phyloP scores from a whole-genome alignment of 2,113 vertebrate genomes.

The Bufo bufo region DNA sequence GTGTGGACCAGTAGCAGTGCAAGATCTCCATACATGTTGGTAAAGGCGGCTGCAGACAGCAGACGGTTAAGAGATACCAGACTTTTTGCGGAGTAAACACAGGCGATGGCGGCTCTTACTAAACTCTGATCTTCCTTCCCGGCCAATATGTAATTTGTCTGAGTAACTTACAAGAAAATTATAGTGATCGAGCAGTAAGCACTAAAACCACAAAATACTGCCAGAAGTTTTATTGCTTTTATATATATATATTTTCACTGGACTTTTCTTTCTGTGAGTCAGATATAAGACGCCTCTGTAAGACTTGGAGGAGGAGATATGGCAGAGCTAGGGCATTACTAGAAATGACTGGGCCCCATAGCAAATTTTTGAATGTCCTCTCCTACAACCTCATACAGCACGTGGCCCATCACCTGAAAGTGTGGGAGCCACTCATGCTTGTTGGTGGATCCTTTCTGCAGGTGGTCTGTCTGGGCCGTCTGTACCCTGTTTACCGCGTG shows the following conservation, averaged over 20 bases:
- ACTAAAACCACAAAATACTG: constrained; percentile 20
- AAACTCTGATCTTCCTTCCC: constrained; percentile 23
- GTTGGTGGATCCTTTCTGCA: too few species aligned
- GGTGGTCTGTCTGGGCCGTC: too few species aligned
- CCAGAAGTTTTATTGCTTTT: background rate
- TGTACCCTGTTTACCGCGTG: too few species aligned
- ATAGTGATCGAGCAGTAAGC: background rate
- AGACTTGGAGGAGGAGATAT: background rate
- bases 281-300: background rate
- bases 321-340: too few species aligned
- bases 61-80: background rate
- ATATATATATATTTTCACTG: background rate
- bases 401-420: too few species aligned
- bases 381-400: too few species aligned
- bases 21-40: background rate
- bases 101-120: background rate
- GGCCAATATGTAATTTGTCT: constrained; percentile 36
- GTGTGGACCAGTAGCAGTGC: background rate
- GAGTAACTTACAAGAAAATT: constrained; percentile 44
- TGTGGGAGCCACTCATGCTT: too few species aligned
- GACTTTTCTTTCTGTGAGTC: background rate
- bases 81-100: background rate
- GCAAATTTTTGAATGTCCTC: too few species aligned
- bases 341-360: too few species aligned
- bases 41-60: background rate